Conservation (phyloP, 2,797 vertebrate species). For the Phrynocephalus guinanensis region DNA sequence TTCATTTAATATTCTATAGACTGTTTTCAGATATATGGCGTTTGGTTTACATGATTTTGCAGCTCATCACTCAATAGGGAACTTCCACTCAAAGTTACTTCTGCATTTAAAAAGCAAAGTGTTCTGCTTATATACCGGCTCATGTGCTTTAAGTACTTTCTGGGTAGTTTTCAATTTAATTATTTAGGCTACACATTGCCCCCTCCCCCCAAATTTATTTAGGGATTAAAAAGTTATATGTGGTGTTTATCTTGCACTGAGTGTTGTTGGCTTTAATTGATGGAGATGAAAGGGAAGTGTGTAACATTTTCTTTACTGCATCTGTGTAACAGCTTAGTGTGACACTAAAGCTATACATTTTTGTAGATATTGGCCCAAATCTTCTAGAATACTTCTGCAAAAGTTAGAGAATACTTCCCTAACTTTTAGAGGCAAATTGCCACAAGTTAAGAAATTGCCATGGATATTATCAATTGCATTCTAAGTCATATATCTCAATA, state of each 20-base stretch:
- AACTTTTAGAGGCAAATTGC: too few species aligned
- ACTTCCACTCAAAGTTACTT: background rate
- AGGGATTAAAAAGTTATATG: background rate
- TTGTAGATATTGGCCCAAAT: background rate
- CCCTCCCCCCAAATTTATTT: too few species aligned
- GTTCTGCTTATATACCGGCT: background rate
- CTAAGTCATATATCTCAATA: too few species aligned
- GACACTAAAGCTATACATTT: background rate
- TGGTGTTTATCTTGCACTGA: background rate
- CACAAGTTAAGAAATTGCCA: too few species aligned
- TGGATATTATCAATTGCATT: too few species aligned
- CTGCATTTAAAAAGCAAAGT: conserved; percentile 15
- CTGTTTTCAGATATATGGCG: background rate
- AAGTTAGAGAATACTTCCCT: too few species aligned
- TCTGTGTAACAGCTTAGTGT: background rate
- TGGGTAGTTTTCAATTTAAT: too few species aligned
- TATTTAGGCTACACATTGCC: too few species aligned
- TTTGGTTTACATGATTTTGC: background rate
- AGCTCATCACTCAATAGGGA: background rate
- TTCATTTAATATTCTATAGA: conserved; percentile 16
- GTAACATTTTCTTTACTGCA: background rate
- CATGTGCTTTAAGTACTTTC: too few species aligned
- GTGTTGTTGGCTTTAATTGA: background rate
- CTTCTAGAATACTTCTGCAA: too few species aligned
- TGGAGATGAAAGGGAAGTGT: background rate